A percentile compares a stretch with the other conserved stretches of the same genome.
These are phyloP conservation scores for Andrena minutula DNA, from an alignment of 2,888 invertebrate species.

Conservation along the genomic window DNA sequence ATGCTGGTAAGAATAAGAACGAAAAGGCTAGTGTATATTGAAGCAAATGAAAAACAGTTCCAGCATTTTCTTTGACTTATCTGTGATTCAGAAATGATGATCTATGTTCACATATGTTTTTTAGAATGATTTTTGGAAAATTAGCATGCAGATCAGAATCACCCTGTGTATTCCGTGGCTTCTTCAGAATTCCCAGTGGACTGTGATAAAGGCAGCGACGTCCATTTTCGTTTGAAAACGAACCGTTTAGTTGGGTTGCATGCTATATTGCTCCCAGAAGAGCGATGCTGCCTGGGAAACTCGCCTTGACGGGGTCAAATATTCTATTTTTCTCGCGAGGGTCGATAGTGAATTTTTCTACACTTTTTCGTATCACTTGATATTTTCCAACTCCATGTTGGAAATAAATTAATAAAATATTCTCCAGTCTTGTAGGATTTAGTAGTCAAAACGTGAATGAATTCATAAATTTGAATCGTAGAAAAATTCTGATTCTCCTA, in stretches of 20 bases:
- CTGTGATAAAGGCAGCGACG: slow-evolving; percentile 35
- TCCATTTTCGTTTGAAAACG: slow-evolving; percentile 32
- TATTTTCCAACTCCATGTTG: not conserved
- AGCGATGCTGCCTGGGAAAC: slow-evolving; percentile 20
- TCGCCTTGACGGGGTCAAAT: slow-evolving; percentile 27
- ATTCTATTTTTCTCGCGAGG: slow-evolving; percentile 5
- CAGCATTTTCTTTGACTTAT: too few relatives aligned
- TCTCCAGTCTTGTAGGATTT: too few relatives aligned
- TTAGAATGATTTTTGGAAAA: not conserved
- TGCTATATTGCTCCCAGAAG: slow-evolving; percentile 42
- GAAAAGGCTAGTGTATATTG: too few relatives aligned
- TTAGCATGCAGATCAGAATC: not conserved
- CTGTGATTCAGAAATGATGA: too few relatives aligned
- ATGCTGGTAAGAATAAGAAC: too few relatives aligned
- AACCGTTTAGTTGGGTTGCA: slow-evolving; percentile 37
- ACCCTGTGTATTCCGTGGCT: not conserved
- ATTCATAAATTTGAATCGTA: too few relatives aligned
- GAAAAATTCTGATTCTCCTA: too few relatives aligned
- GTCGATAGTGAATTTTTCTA: slow-evolving; percentile 2
- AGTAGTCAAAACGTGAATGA: too few relatives aligned
- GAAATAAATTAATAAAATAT: too few relatives aligned
- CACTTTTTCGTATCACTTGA: not conserved
- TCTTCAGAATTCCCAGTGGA: slow-evolving; percentile 19
- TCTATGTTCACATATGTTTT: too few relatives aligned
- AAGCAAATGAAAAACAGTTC: too few relatives aligned